A percentile compares a stretch with the other conserved stretches of the same genome.
Evolutionary conservation across 1,140 invertebrate genomes (phyloP).

Genomic region (Brachionus plicatilis): DNA sequence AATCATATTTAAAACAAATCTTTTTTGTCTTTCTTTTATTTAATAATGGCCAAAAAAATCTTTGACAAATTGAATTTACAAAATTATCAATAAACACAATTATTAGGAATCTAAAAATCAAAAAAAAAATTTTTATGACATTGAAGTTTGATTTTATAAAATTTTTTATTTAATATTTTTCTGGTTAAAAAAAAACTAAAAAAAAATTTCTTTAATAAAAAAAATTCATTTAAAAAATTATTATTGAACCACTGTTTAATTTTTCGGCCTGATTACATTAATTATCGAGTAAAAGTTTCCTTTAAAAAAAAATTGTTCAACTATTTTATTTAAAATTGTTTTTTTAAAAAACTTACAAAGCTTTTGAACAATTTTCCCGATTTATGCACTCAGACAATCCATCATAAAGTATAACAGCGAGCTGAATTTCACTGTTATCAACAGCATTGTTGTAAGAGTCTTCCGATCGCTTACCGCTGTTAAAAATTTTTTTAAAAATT

Average conservation of each 20-base stretch:
- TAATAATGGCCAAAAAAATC: not conserved
- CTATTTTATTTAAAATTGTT: not conserved
- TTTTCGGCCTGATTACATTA: not conserved
- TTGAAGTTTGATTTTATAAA: not conserved
- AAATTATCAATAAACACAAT: not conserved
- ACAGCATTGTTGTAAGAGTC: not conserved
- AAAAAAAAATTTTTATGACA: not conserved
- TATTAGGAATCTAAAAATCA: not conserved
- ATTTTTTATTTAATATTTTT: not conserved
- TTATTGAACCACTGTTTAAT: not conserved
- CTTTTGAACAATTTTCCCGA: constrained; percentile 30
- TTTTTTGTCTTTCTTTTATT: not conserved
- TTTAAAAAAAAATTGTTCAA: not conserved
- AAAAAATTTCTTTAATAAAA: not conserved
- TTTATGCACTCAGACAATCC: constrained; percentile 14
- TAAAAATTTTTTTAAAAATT: not conserved
- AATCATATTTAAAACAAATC: not conserved
- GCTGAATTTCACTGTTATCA: constrained; percentile 14
- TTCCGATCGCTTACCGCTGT: constrained; percentile 28
- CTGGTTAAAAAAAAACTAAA: not conserved
- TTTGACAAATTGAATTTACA: not conserved
- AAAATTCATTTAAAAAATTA: not conserved
- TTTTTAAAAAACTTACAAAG: constrained; percentile 2
- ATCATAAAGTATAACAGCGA: constrained; percentile 28
- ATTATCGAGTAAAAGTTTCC: constrained; percentile 38